Evolutionary conservation across 1,140 invertebrate species (phyloP).

Genomic region (Brachionus paranguensis): DNA sequence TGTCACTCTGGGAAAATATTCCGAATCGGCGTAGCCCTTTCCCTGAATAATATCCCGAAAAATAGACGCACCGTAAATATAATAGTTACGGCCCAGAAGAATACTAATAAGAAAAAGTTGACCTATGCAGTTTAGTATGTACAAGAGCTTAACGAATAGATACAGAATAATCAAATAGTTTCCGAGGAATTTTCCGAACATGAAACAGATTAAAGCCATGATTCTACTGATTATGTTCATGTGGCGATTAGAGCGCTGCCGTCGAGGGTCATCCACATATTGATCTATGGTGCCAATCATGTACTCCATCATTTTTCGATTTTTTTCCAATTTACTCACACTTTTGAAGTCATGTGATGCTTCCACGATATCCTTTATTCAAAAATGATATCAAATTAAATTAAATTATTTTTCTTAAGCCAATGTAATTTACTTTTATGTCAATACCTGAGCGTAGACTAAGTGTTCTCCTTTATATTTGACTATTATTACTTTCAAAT

Average conservation of each 20-base stretch:
- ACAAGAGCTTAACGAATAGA: slow-evolving; percentile 57
- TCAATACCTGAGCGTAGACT: slow-evolving; percentile 35
- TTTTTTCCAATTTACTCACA: slow-evolving; percentile 37
- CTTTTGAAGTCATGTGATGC: slow-evolving; percentile 31
- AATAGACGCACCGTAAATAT: slow-evolving; percentile 49
- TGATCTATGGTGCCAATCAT: slow-evolving; percentile 40
- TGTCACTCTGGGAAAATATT: slow-evolving; percentile 41
- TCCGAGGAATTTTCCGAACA: slow-evolving; percentile 55
- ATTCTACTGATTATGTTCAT: slow-evolving; percentile 1
- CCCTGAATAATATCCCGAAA: slow-evolving; percentile 30
- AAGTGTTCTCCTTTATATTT: not conserved
- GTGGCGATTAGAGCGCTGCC: slow-evolving; percentile 18
- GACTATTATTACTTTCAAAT: not conserved
- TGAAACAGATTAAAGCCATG: not conserved
- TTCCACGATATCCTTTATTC: slow-evolving; percentile 20
- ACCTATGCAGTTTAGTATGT: slow-evolving; percentile 56
- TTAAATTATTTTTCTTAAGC: not conserved
- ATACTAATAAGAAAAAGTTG: slow-evolving; percentile 58
- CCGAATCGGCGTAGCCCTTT: slow-evolving; percentile 44
- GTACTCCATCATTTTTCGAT: slow-evolving; percentile 33
- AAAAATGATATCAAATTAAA: not conserved
- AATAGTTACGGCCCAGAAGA: slow-evolving; percentile 57
- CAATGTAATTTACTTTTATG: slow-evolving; percentile 8
- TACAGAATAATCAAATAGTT: slow-evolving; percentile 57
- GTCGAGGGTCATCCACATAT: slow-evolving; percentile 36